These are phyloP conservation scores for Microplitis mediator DNA, from an alignment of 1,140 invertebrate genomes.

Conservation along the genomic window DNA sequence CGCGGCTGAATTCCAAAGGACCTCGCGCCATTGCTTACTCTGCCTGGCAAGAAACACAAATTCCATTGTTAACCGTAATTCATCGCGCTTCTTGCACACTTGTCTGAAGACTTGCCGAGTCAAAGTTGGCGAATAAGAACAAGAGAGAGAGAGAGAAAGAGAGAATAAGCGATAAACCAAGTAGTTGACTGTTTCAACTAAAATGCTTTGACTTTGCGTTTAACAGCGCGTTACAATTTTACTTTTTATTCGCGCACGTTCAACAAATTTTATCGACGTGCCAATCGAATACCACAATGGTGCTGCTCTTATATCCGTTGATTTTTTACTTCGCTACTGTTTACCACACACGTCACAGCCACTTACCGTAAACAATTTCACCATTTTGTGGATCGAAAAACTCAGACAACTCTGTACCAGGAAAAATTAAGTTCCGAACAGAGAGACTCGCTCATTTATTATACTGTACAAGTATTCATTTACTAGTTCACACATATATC, in stretches of 20 bases:
- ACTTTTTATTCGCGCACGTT: constrained; percentile 44
- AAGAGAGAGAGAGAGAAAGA: not conserved
- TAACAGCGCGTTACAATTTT: constrained; percentile 46
- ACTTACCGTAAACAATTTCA: not conserved
- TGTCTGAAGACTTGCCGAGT: constrained; percentile 18
- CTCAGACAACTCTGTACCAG: not conserved
- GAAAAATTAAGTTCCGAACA: too few relatives aligned
- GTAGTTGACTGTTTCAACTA: not conserved
- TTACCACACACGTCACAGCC: not conserved
- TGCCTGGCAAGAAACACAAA: constrained; percentile 53
- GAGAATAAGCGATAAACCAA: not conserved
- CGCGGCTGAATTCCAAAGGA: constrained; percentile 55
- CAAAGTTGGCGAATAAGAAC: not conserved
- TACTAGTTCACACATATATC: too few relatives aligned
- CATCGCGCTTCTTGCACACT: constrained; percentile 49
- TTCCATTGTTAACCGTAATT: constrained; percentile 61
- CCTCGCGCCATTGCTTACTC: constrained; percentile 36
- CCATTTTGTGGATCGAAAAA: not conserved
- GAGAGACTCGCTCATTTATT: too few relatives aligned
- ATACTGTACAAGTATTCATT: too few relatives aligned
- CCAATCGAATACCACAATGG: constrained; percentile 39
- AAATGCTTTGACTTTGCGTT: constrained; percentile 24
- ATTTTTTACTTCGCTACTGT: constrained; percentile 27
- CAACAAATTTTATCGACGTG: constrained; percentile 50
- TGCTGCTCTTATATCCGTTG: constrained; percentile 21